phyloP scores from a whole-genome alignment of 2,797 vertebrate genomes.

The Oophaga sylvatica region DNA sequence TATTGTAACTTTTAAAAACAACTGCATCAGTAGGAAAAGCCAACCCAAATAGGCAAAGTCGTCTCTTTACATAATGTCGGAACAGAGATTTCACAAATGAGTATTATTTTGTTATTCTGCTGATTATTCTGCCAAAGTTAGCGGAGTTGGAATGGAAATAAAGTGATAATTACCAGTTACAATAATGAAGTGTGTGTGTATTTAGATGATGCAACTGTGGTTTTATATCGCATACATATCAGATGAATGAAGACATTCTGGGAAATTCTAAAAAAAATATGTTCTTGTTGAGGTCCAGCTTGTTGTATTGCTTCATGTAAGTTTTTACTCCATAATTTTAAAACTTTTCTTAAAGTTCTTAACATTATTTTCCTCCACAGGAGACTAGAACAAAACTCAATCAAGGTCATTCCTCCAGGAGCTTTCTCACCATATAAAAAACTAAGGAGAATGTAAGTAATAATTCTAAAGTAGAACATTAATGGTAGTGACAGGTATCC shows the following conservation, averaged over 20 bases:
- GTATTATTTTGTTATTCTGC: neutral
- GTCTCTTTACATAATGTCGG: neutral
- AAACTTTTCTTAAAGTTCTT: conserved; percentile 14
- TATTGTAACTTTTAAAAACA: neutral
- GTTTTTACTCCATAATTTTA: neutral
- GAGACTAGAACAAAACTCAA: conserved; percentile 96
- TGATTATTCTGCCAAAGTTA: neutral
- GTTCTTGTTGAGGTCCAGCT: neutral
- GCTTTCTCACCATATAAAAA: conserved; percentile 97
- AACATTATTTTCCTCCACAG: conserved; percentile 80
- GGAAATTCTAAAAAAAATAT: neutral
- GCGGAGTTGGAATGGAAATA: neutral
- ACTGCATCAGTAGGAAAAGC: neutral
- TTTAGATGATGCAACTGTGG: neutral
- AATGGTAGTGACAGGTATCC: conserved; percentile 24
- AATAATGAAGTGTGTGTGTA: neutral
- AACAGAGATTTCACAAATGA: neutral
- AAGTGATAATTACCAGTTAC: neutral
- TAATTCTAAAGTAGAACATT: conserved; percentile 53
- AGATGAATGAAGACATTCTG: neutral
- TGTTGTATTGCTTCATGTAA: neutral
- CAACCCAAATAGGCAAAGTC: neutral
- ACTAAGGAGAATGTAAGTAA: conserved; percentile 93
- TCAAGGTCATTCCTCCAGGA: conserved; percentile 94
- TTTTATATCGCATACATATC: neutral